These are phyloP conservation scores for Cheirogaleus major DNA, from an alignment of 2,797 vertebrate genomes.

Conservation along the genomic window DNA sequence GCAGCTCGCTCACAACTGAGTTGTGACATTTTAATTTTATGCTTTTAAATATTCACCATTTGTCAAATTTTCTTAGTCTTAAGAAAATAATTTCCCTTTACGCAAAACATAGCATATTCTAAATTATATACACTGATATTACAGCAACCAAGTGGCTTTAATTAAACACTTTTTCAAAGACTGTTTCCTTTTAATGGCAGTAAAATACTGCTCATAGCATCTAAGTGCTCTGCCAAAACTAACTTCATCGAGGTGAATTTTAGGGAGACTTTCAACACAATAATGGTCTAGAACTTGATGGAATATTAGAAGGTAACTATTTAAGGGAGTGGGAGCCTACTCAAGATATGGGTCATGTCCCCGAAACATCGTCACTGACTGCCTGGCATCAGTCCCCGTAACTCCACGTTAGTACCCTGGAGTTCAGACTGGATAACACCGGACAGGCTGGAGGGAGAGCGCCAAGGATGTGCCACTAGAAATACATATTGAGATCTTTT, in stretches of 20 bases:
- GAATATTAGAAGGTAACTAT: background rate
- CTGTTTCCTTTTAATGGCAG: background rate
- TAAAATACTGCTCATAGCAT: background rate
- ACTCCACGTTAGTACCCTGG: fast-evolving
- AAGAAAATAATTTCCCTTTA: constrained; percentile 50
- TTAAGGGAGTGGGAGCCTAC: background rate
- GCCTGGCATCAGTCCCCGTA: fast-evolving
- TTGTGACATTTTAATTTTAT: background rate
- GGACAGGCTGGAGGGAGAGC: background rate
- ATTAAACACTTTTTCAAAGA: constrained; percentile 39
- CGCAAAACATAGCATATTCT: background rate
- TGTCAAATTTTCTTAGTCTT: constrained; percentile 30
- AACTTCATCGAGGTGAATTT: background rate
- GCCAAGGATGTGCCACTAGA: background rate
- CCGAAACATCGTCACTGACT: background rate
- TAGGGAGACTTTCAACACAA: background rate
- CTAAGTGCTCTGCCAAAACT: background rate
- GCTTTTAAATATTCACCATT: constrained; percentile 36
- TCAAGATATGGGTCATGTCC: background rate
- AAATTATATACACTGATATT: constrained; percentile 22
- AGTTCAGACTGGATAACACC: background rate
- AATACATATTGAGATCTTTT: fast-evolving
- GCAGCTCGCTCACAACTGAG: background rate
- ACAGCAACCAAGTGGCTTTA: constrained; percentile 45
- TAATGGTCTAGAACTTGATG: background rate